Evolutionary conservation across 2,888 invertebrate species (phyloP), one percentile per base, ranked within the genome.

Genomic region (Chironomus riparius): DNA sequence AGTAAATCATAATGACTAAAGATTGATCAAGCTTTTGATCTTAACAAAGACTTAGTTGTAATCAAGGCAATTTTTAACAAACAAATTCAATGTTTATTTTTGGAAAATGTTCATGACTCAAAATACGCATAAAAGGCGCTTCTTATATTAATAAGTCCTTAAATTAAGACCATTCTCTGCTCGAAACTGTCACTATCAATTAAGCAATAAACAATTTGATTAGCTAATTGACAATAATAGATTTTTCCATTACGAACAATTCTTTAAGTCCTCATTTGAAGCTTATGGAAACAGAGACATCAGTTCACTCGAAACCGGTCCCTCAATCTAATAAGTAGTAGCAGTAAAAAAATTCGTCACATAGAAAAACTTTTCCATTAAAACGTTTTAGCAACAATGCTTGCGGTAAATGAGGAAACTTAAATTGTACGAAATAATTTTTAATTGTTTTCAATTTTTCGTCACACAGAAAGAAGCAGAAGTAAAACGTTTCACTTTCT

Each of bases 401-500:
- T 18, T 56, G 24, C 13, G 65, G 65, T 24, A 12, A 21, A 24
- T 24, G 21, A 50, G 15, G 72, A 38, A 72, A 72, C 72, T 72
- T 72, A 72, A 72, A 72, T 72, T 72, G 72, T 50, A 72, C 62
- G 72, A 72, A 56, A 72, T 72, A 72, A 72, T 72, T 72, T 72
- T 72, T 72, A 72, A 72, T 72, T 72, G 72, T 61, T 62, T 24
- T 72, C 71, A 56, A 71, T 50, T 28, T 65, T 56, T 56, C 15
- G 56, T 38, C 38, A 38, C 38, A 38, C 38, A 38, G 38, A 56
- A 3, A 56, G n/a, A 56, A 15, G n/a, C 50, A 50, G 15, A 50
- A 56, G 15, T 15, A 56, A 18, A 38, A 38, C 38, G 38, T 38
- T 38, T 38, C 38, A 56, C 18, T 56, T 56, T 56, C 18, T 56